These are phyloP conservation scores for Notospermus geniculatus DNA, from an alignment of 1,140 invertebrate species.

Conservation along the genomic window DNA sequence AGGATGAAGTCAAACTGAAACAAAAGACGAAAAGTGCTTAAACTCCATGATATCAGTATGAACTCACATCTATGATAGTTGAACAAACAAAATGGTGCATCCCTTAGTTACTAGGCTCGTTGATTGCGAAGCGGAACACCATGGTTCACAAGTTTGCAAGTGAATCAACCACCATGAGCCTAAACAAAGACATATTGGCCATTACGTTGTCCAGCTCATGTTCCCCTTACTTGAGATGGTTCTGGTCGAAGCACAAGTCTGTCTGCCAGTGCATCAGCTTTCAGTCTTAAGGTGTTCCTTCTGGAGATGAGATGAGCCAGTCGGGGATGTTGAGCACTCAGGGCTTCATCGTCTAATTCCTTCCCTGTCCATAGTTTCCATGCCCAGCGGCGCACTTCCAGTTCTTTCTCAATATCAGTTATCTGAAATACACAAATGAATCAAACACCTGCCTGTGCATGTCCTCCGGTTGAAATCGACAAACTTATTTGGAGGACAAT, in stretches of 20 bases:
- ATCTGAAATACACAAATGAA: constrained; percentile 6
- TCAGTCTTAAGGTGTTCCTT: constrained; percentile 20
- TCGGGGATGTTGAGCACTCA: constrained; percentile 30
- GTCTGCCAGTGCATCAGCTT: constrained; percentile 24
- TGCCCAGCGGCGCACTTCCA: constrained; percentile 13
- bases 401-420: constrained; percentile 21
- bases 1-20: constrained; percentile 32
- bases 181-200: constrained; percentile 21
- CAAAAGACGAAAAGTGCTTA: constrained; percentile 8
- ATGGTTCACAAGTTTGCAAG: too few relatives aligned
- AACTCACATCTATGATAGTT: too few relatives aligned
- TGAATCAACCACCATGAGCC: constrained; percentile 25
- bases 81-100: too few relatives aligned
- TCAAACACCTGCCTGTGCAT: background rate
- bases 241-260: constrained; percentile 38
- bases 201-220: constrained; percentile 26
- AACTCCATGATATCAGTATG: too few relatives aligned
- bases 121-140: too few relatives aligned
- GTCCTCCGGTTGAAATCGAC: constrained; percentile 24
- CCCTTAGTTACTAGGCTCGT: too few relatives aligned
- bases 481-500: constrained; percentile 23
- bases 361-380: constrained; percentile 17
- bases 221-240: constrained; percentile 31
- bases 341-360: constrained; percentile 8
- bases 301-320: constrained; percentile 26